Evolutionary conservation across 2,888 invertebrate species (phyloP).

Genomic region (Andrena flavipes): DNA sequence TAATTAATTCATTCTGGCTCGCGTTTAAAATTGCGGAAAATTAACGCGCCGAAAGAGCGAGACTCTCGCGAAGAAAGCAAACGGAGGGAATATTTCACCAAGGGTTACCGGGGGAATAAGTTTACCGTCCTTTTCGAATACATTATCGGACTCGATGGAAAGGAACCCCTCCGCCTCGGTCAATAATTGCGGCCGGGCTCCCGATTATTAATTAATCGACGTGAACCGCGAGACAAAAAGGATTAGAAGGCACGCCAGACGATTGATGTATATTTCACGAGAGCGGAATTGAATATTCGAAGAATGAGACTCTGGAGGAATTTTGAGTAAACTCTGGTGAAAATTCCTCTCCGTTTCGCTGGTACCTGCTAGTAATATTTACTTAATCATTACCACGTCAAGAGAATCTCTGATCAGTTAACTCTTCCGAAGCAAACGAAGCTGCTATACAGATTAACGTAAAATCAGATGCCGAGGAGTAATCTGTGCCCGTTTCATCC

Average conservation of each 20-base stretch:
- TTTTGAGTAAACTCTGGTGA: no score
- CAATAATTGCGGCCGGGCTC: conserved; percentile 31
- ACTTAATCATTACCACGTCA: no score
- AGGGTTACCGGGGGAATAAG: conserved; percentile 33
- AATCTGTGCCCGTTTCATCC: no score
- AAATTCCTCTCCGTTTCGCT: no score
- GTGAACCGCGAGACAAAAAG: background rate
- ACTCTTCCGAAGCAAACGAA: no score
- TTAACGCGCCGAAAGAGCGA: conserved; percentile 22
- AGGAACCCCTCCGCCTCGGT: background rate
- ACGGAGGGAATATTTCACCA: conserved; percentile 57
- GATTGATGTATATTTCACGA: background rate
- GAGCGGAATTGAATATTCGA: background rate
- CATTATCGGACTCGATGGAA: conserved; percentile 29
- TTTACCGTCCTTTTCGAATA: conserved; percentile 45
- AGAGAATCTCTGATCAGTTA: no score
- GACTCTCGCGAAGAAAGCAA: conserved; percentile 27
- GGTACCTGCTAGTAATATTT: no score
- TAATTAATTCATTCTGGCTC: conserved; percentile 60
- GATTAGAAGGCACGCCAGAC: background rate
- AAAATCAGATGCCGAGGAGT: no score
- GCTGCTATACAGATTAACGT: no score
- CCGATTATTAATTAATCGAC: conserved; percentile 34
- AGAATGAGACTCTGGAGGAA: background rate
- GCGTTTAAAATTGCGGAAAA: conserved; percentile 32